Evolutionary conservation across 1,140 invertebrate genomes (phyloP), one percentile per base, ranked within the genome.

Genomic region (Heliconius himera): DNA sequence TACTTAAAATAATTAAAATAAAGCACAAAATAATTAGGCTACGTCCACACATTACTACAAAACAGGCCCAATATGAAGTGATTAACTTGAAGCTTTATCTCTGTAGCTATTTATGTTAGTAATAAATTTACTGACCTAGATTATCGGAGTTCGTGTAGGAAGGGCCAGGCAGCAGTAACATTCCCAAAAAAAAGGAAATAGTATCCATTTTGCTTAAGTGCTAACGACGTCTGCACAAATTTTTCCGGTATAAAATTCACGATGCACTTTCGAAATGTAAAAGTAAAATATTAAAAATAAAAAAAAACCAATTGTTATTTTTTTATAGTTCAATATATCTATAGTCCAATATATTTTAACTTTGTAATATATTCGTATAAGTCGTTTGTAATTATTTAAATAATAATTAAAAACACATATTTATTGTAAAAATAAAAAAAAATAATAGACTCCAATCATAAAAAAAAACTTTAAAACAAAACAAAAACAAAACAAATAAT

Each of bases 41-140:
- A 16, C 60, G 13, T 29, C 11, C 60, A 66, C 3, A 66, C 60
- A 76, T 76, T 70, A 70, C 74, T 60, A 76, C n/a, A 13, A 74
- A 74, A 74, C 18, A 13, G 13, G 74, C 22, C 60, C 49, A 66
- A 18, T 33, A 70, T 66, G 66, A 66, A 66, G 18, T 77, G 70
- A 77, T 77, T 77, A 77, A 72, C 2, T 77, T 54, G 20, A 56
- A 49, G 41, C 70, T 72, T 71, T 77, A 72, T 77, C 70, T 76
- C 18, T 38, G 54, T 41, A 29, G 74, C 54, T 74, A 85, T 86
- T 87, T 88, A 89, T 85, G 84, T 76, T 78, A 83, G 81, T 79
- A 86, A 90, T 90, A 91, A 89, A 90, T 88, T 82, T 85, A 90
- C 89, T 76, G 60, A 93, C 91, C 91, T 86, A 91, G 84, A 87